Percentiles rank a stretch among this genome's conserved stretches.
Evolutionary conservation across 1,140 invertebrate species (phyloP).

Genomic region (Anthonomus grandis): DNA sequence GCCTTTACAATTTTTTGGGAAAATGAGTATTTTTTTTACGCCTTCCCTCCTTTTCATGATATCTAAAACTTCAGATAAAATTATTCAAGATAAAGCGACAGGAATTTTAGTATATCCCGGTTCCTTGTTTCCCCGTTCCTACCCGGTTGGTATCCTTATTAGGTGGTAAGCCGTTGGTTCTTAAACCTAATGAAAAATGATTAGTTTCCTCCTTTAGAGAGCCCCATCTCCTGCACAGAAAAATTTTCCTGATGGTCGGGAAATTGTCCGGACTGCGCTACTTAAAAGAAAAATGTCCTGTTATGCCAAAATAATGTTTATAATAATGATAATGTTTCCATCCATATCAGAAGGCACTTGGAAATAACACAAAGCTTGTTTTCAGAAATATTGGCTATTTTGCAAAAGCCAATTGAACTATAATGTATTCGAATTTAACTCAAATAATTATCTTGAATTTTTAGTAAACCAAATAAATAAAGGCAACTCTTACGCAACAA

Average conservation of each 20-base stretch:
- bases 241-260: slow-evolving; percentile 37
- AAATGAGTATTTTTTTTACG: slow-evolving; percentile 33
- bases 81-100: slow-evolving; percentile 31
- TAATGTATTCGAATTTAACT: background rate
- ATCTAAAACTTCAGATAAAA: slow-evolving; percentile 31
- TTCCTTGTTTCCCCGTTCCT: slow-evolving; percentile 43
- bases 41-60: slow-evolving; percentile 38
- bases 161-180: slow-evolving; percentile 17
- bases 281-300: background rate
- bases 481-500: background rate
- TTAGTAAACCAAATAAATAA: slow-evolving; percentile 2
- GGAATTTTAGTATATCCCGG: slow-evolving; percentile 40
- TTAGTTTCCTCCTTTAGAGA: slow-evolving; percentile 30
- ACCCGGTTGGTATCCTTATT: slow-evolving; percentile 30
- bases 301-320: too few species aligned
- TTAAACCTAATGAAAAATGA: slow-evolving; percentile 23
- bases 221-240: slow-evolving; percentile 26
- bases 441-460: slow-evolving; percentile 1
- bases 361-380: background rate
- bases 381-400: background rate
- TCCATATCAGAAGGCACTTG: slow-evolving; percentile 1
- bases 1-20: slow-evolving; percentile 31
- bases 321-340: background rate
- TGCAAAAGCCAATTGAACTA: background rate
- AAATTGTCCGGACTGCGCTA: slow-evolving; percentile 32